Percentiles rank a stretch among this genome's conserved stretches.
These are phyloP conservation scores for Nasonia vitripennis DNA, from an alignment of 1,140 invertebrate species.

Conservation along the genomic window DNA sequence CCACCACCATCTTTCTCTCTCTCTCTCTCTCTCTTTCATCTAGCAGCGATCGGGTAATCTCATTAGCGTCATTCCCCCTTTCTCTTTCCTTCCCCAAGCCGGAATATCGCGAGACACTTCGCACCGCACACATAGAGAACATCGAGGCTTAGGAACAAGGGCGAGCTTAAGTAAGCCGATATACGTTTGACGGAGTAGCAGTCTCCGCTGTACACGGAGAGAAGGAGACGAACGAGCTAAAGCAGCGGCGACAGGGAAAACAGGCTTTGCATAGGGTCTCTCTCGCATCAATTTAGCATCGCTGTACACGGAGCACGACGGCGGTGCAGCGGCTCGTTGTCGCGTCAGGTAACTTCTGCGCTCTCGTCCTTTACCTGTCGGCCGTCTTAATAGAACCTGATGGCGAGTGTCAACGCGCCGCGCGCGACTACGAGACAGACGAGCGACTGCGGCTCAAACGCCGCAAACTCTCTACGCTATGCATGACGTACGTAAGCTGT, in stretches of 20 bases:
- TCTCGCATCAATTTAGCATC: slow-evolving; percentile 55
- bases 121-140: not conserved
- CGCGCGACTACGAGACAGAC: not conserved
- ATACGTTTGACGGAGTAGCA: slow-evolving; percentile 23
- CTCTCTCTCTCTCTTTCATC: not conserved
- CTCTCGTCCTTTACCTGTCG: slow-evolving; percentile 1
- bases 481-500: not conserved
- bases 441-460: not conserved
- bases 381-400: slow-evolving; percentile 36
- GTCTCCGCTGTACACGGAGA: not conserved
- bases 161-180: slow-evolving; percentile 55
- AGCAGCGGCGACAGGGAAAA: slow-evolving; percentile 56
- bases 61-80: slow-evolving; percentile 34
- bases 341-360: slow-evolving; percentile 18
- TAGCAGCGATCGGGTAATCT: slow-evolving; percentile 53
- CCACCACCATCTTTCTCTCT: not conserved
- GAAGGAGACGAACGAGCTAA: slow-evolving; percentile 39
- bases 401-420: slow-evolving; percentile 24
- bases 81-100: no score
- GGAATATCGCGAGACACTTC: not conserved
- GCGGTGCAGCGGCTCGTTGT: not conserved
- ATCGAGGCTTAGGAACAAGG: not conserved
- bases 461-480: not conserved
- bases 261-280: slow-evolving; percentile 57
- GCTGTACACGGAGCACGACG: not conserved